These are phyloP conservation scores for Actinernus sp. DNA, from an alignment of 92 coral and sea anemone genomes.

Conservation along the genomic window DNA sequence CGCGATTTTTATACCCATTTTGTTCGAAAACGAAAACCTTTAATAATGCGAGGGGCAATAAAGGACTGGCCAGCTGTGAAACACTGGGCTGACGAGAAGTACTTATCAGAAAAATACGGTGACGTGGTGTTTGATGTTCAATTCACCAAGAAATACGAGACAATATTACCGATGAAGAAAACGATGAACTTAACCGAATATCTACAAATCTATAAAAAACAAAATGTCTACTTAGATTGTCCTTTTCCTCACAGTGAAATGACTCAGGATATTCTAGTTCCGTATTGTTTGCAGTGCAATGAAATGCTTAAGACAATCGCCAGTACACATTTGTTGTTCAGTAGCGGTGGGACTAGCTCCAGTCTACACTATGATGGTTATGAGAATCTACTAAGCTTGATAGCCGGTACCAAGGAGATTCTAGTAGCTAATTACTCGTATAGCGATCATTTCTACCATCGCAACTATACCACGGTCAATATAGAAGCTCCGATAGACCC, in stretches of 20 bases:
- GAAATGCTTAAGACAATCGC: conserved; percentile 66
- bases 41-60: conserved; percentile 88
- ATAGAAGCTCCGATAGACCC: conserved; percentile 97
- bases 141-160: conserved; percentile 91
- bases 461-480: conserved; percentile 84
- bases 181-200: conserved; percentile 88
- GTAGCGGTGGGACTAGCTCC: conserved; percentile 96
- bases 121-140: conserved; percentile 89
- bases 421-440: conserved; percentile 83
- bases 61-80: conserved; percentile 95
- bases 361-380: conserved; percentile 97
- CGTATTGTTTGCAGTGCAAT: conserved; percentile 92
- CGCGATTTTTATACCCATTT: conserved; percentile 92
- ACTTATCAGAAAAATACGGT: conserved; percentile 86
- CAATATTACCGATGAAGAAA: conserved; percentile 84
- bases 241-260: conserved; percentile 92
- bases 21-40: conserved; percentile 78
- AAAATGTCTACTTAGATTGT: conserved; percentile 89
- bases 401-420: conserved; percentile 90
- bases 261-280: conserved; percentile 88
- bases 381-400: conserved; percentile 85
- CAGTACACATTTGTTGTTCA: conserved; percentile 89
- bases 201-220: conserved; percentile 82
- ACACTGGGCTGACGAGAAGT: conserved; percentile 92
- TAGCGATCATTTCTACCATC: conserved; percentile 70